Conservation (phyloP, 2,113 vertebrate species). For the Leiothrix lutea region DNA sequence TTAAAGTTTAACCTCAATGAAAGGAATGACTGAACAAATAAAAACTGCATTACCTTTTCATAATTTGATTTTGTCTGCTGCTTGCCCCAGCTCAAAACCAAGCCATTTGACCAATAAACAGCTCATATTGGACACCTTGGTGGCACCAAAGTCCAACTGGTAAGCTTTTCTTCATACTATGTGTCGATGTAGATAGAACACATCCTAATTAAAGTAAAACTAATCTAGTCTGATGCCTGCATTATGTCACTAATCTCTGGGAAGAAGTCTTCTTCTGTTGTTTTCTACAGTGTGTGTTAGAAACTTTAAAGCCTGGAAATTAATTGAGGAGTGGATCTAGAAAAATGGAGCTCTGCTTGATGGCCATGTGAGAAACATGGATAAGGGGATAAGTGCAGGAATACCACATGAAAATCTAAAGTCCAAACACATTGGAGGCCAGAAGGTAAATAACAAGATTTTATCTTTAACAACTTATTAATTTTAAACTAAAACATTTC, state of each 20-base stretch:
- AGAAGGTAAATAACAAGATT: neutral
- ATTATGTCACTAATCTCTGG: neutral
- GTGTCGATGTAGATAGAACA: neutral
- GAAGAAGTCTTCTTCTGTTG: neutral
- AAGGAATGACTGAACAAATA: neutral
- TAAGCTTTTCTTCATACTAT: neutral
- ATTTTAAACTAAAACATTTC: neutral
- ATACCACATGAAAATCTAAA: neutral
- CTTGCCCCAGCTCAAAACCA: neutral
- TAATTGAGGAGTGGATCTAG: neutral
- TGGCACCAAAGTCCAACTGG: neutral
- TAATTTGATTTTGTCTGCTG: neutral
- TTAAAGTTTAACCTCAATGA: neutral
- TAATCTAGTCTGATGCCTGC: neutral
- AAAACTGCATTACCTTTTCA: neutral
- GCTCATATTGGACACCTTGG: accelerated
- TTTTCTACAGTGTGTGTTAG: neutral
- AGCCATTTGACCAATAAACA: neutral
- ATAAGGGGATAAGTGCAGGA: neutral
- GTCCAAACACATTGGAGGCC: neutral
- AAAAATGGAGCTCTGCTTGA: neutral
- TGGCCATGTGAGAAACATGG: neutral
- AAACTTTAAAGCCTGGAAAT: neutral
- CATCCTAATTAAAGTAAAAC: neutral
- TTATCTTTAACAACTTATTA: neutral